Base-by-base conservation (phyloP, 2,888 invertebrate species). In the Panopea generosa region DNA sequence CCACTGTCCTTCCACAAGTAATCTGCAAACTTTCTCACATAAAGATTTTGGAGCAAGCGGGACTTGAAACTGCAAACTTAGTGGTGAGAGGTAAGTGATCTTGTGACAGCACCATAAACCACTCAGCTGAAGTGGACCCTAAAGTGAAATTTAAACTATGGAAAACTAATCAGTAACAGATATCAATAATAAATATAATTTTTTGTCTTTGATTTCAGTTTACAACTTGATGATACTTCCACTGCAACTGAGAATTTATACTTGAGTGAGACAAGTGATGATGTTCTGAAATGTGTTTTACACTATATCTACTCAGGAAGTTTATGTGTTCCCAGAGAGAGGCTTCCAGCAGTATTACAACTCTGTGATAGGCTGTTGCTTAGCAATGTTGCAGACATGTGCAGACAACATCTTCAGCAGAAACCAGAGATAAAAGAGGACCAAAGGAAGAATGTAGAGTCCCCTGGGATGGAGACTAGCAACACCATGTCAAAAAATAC, bases 231-330 rank as follows among this genome's bases (percentile, higher is more conserved):
- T 11, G 60, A 60, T 0, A 45, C 49, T 29, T 3, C 3, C 20
- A 18, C 20, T 47, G n/a, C 16, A 16, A 16, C n/a, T 18, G n/a
- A 16, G n/a, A 20, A 4, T 18, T 47, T 16, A 18, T 43, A 63
- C 24, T 9, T 63, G 11, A 53, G 40, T 14, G 53, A 53, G 24
- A 27, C 61, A 22, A 45, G n/a, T 24, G 18, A 52, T 40, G 22
- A 20, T 9, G 33, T 66, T 7, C 20, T 72, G n/a, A 33, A 55
- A 11, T 49, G 47, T 53, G 33, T 60, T 26, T n/a, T 66, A 20
- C 27, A 65, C 3, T 72, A 26, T 27, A 52, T 73, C 14, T 73
- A 67, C 27, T 61, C 67, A 16, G 73, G 73, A 26, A 43, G 24
- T 40, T 26, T 73, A 2, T 14, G 26, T 29, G 26, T 73, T 18